Evolutionary conservation across 92 coral and sea anemone species (phyloP), one percentile per base, ranked within the genome.

Genomic region (Anthopleura xanthogrammica): DNA sequence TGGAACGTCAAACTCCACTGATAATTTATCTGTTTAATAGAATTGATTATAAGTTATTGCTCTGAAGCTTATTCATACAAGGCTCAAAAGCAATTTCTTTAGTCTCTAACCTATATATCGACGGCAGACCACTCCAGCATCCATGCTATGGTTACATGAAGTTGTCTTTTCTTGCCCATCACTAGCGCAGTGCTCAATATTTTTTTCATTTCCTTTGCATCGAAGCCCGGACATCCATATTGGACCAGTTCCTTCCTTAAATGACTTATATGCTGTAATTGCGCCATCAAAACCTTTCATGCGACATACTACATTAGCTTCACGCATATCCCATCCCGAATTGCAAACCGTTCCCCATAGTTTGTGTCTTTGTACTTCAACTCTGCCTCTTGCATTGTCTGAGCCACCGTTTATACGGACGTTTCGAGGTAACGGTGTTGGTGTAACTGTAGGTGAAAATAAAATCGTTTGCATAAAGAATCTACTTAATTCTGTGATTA

Each of bases 341-440:
- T 92, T 94, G 81, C 97, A 91, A 12, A 93, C 88, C 0, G 90
- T 82, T 3, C 91, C 97, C 98, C 97, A 93, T 19, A 73, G 76
- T 16, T 94, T 92, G 43, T 86, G 75, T 36, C 86, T 89, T 4
- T 72, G 76, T 12, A 91, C 91, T 64, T 93, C 90, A 42, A 91
- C 42, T 57, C 87, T 52, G 2, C 98, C 98, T 60, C 90, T 97
- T 68, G 88, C 24, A 71, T 80, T 60, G 39, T 86, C 89, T 2
- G 90, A 55, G 17, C 95, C 98, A 46, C 84, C 79, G 19, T 73
- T 60, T 17, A 93, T 86, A 13, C 97, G 89, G 16, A 95, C 36
- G 12, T 20, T 77, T 46, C 80, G 72, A 5, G 84, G 41, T 29
- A 29, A 23, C 1, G 70, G 70, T 68, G 41, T 68, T 22, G 74